A percentile compares a stretch with the other conserved stretches of the same genome.
Conservation (phyloP, 1,140 invertebrate genomes). For the Eulimnadia texana region DNA sequence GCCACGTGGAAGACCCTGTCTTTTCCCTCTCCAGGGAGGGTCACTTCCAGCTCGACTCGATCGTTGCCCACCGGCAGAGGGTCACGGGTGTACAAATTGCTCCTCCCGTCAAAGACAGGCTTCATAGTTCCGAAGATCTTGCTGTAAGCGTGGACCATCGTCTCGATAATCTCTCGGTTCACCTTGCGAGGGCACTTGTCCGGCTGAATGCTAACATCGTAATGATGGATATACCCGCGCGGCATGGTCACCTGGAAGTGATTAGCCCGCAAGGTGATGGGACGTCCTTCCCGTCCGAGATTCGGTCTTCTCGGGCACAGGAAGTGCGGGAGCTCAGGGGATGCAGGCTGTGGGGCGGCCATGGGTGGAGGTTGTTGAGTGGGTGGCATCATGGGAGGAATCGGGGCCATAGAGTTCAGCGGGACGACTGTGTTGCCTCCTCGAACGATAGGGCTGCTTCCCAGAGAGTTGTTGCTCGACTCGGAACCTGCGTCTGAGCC, state of each 20-base stretch:
- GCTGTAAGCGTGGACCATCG: constrained; percentile 94
- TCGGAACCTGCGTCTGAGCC: neutral
- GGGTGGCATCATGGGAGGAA: constrained; percentile 29
- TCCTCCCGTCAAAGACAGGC: constrained; percentile 97
- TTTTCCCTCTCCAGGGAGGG: constrained; percentile 93
- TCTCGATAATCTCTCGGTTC: constrained; percentile 98
- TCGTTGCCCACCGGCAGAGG: constrained; percentile 92
- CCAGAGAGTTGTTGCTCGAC: neutral
- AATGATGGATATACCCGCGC: constrained; percentile 95
- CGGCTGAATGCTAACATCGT: constrained; percentile 96
- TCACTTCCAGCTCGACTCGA: constrained; percentile 89
- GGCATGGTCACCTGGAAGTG: constrained; percentile 99
- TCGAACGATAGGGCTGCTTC: neutral
- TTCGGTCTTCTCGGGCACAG: constrained; percentile 43
- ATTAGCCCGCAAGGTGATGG: constrained; percentile 90
- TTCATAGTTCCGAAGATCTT: constrained; percentile 96
- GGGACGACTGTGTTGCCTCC: neutral
- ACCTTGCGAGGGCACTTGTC: constrained; percentile 99
- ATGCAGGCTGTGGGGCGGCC: constrained; percentile 10
- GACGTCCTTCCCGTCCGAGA: constrained; percentile 85
- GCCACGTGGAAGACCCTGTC: constrained; percentile 97
- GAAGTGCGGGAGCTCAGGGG: constrained; percentile 24
- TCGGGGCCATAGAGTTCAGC: constrained; percentile 13
- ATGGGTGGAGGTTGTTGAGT: constrained; percentile 20
- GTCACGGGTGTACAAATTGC: constrained; percentile 96